A percentile compares a stretch with the other conserved stretches of the same genome.
phyloP scores from a whole-genome alignment of 2,888 invertebrate genomes.

The Eilema griseolum region DNA sequence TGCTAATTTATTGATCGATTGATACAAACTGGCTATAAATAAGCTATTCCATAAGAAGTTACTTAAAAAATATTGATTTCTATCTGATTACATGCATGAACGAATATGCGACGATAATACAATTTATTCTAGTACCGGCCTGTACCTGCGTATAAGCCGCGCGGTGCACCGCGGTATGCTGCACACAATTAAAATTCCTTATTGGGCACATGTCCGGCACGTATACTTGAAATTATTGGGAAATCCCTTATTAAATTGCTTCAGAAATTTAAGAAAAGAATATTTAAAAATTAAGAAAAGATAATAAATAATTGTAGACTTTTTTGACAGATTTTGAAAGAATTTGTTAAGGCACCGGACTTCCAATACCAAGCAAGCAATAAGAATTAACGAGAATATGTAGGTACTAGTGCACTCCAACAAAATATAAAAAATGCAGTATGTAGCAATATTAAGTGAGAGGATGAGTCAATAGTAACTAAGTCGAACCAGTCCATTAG shows the following conservation, averaged over 20 bases:
- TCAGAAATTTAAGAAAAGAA: not conserved
- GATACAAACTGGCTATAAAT: too few species aligned
- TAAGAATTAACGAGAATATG: too few species aligned
- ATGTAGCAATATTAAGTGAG: not conserved
- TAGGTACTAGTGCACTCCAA: not conserved
- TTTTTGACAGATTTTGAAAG: not conserved
- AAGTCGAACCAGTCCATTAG: not conserved
- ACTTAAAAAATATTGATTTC: not conserved
- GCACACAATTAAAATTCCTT: slow-evolving; percentile 26
- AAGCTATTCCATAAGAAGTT: too few species aligned
- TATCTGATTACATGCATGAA: not conserved
- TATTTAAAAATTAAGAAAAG: too few species aligned
- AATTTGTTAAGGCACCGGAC: not conserved
- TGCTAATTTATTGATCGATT: too few species aligned
- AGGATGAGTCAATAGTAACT: not conserved
- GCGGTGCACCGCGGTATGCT: not conserved
- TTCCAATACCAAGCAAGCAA: too few species aligned
- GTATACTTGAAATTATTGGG: slow-evolving; percentile 25
- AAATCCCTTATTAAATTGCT: slow-evolving; percentile 17
- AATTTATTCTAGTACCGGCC: slow-evolving; percentile 8
- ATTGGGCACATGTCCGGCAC: slow-evolving; percentile 31
- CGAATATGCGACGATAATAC: not conserved
- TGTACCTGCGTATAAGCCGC: slow-evolving; percentile 9
- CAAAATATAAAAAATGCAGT: not conserved
- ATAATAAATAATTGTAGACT: too few species aligned